These are phyloP conservation scores for Flabesymbios commensalis DNA, from an alignment of 2,888 invertebrate genomes.

Conservation along the genomic window DNA sequence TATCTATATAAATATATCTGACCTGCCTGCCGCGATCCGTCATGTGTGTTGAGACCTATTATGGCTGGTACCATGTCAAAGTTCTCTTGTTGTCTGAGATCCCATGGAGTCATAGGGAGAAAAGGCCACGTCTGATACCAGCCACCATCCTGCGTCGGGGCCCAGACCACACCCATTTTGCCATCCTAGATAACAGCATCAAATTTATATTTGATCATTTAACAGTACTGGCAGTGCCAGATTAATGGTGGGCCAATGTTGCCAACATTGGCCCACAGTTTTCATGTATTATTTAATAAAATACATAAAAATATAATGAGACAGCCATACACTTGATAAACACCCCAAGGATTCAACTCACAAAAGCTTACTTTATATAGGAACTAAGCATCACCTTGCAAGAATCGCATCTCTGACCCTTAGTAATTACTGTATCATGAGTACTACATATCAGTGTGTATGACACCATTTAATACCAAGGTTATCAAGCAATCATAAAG, in stretches of 20 bases:
- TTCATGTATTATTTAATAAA: slow-evolving; percentile 1
- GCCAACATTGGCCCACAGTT: background rate
- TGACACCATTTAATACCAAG: no score
- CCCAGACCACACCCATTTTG: slow-evolving; percentile 34
- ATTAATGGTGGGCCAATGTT: background rate
- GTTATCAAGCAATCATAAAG: no score
- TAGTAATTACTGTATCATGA: no score
- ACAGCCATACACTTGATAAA: no score
- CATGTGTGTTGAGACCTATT: slow-evolving; percentile 36
- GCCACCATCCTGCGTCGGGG: slow-evolving; percentile 33
- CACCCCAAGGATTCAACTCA: no score
- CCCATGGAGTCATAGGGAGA: slow-evolving; percentile 33
- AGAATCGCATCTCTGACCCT: no score
- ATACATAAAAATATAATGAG: no score
- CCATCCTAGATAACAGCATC: slow-evolving; percentile 26
- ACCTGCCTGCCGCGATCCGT: slow-evolving; percentile 33
- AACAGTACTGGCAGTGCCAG: background rate
- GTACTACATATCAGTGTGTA: no score
- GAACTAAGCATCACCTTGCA: no score
- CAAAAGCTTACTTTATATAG: no score
- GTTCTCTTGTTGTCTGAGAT: slow-evolving; percentile 21
- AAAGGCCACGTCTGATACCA: slow-evolving; percentile 21
- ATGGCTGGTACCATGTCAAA: slow-evolving; percentile 37
- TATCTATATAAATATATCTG: no score
- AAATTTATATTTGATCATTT: background rate